Percentiles rank a stretch among this genome's conserved stretches.
Evolutionary conservation across 2,888 invertebrate genomes (phyloP).

Genomic region (Aplocera efformata): DNA sequence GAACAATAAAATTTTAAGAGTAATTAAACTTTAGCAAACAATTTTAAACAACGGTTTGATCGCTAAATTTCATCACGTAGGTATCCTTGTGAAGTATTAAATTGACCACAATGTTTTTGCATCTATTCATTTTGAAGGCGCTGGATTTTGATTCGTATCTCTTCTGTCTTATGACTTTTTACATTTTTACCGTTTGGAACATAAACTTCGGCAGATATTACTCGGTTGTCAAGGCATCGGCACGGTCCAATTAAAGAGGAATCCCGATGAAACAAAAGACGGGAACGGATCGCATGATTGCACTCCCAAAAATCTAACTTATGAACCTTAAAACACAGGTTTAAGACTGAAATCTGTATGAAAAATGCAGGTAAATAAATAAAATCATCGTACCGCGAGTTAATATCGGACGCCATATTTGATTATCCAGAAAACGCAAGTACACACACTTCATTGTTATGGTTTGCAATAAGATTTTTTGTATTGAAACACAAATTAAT

Average conservation of each 20-base stretch:
- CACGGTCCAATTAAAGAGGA: constrained; percentile 51
- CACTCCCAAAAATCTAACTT: constrained; percentile 33
- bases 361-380: constrained; percentile 23
- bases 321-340: constrained; percentile 28
- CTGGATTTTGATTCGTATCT: constrained; percentile 18
- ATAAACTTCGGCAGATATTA: constrained; percentile 32
- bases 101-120: constrained; percentile 23
- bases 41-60: constrained; percentile 27
- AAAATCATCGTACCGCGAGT: constrained; percentile 31
- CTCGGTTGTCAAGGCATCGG: constrained; percentile 45
- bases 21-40: constrained; percentile 25
- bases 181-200: constrained; percentile 1
- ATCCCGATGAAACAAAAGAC: constrained; percentile 43
- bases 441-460: constrained; percentile 30
- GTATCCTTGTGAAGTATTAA: constrained; percentile 24
- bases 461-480: constrained; percentile 12
- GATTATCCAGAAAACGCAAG: constrained; percentile 32
- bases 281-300: constrained; percentile 47
- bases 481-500: background rate
- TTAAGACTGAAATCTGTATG: constrained; percentile 31
- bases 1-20: constrained; percentile 20
- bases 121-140: constrained; percentile 1
- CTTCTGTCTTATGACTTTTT: constrained; percentile 5
- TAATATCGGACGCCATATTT: constrained; percentile 51
- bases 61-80: constrained; percentile 30